Percentiles rank a stretch among this genome's conserved stretches.
Conservation (phyloP, 2,113 vertebrate species). For the Takifugu flavidus region DNA sequence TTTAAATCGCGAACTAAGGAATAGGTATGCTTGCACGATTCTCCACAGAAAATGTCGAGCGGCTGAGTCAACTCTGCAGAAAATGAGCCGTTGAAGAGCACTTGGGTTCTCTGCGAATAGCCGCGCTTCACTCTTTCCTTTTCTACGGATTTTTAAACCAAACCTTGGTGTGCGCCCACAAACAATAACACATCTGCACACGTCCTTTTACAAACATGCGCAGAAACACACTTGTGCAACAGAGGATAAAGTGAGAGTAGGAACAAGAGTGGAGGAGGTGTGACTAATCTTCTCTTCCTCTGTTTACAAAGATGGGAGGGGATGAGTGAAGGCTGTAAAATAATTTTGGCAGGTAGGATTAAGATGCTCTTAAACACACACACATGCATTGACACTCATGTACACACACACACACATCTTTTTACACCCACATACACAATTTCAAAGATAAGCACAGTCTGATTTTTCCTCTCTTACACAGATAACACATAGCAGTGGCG, state of each 20-base stretch:
- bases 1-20: slow-evolving; percentile 8
- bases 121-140: slow-evolving; percentile 60
- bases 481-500: no score
- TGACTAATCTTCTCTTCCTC: slow-evolving; percentile 73
- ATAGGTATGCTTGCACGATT: slow-evolving; percentile 1
- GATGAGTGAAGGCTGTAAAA: slow-evolving; percentile 72
- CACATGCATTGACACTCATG: slow-evolving; percentile 5
- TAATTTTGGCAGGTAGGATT: slow-evolving; percentile 73
- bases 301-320: slow-evolving; percentile 63
- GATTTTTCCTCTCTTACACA: neutral
- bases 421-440: slow-evolving; percentile 6
- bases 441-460: neutral
- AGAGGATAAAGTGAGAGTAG: slow-evolving; percentile 61
- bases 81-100: slow-evolving; percentile 61
- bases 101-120: slow-evolving; percentile 62
- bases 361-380: slow-evolving; percentile 31
- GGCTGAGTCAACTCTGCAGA: slow-evolving; percentile 61
- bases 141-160: slow-evolving; percentile 67
- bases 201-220: neutral
- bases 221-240: slow-evolving; percentile 48
- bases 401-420: slow-evolving; percentile 1
- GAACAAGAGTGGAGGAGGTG: slow-evolving; percentile 68
- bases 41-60: slow-evolving; percentile 51
- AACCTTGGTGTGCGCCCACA: slow-evolving; percentile 59
- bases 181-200: slow-evolving; percentile 26